A percentile compares a stretch with the other conserved stretches of the same genome.
These are phyloP conservation scores for Xyrauchen texanus DNA, from an alignment of 2,113 vertebrate genomes.

Conservation along the genomic window DNA sequence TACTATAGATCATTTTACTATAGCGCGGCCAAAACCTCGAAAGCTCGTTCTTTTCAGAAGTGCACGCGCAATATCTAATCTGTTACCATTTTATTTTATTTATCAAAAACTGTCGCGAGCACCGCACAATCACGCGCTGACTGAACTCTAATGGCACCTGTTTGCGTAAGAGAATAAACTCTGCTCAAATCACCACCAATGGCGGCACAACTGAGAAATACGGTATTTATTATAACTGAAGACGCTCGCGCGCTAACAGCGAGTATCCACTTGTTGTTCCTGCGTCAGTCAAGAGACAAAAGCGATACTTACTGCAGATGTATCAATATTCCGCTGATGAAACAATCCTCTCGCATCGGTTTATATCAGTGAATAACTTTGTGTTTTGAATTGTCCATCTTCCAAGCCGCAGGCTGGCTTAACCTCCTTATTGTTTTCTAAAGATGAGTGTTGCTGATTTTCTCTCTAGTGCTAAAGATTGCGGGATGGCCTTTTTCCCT, in stretches of 20 bases:
- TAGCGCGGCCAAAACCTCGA: too few relatives aligned
- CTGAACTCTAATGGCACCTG: constrained; percentile 14
- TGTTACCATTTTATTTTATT: too few relatives aligned
- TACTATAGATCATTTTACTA: too few relatives aligned
- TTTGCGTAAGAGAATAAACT: constrained; percentile 6
- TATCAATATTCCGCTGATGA: constrained; percentile 42
- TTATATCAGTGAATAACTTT: constrained; percentile 34
- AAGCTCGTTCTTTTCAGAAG: too few relatives aligned
- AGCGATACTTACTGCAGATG: constrained; percentile 61
- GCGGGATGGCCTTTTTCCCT: constrained; percentile 58
- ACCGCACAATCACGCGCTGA: not conserved
- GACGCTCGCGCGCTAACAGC: not conserved
- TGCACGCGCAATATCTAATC: too few relatives aligned
- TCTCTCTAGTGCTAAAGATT: constrained; percentile 63
- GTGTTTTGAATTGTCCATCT: constrained; percentile 21
- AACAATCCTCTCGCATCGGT: constrained; percentile 56
- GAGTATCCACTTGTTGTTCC: constrained; percentile 63
- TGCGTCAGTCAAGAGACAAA: constrained; percentile 25
- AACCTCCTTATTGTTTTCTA: constrained; percentile 6
- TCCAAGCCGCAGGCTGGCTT: not conserved
- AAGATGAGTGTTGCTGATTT: constrained; percentile 18
- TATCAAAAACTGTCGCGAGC: too few relatives aligned
- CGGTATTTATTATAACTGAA: too few relatives aligned
- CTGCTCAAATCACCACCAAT: not conserved
- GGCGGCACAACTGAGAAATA: not conserved